phyloP scores from a whole-genome alignment of 2,113 vertebrate species.

The Sorex fumeus region DNA sequence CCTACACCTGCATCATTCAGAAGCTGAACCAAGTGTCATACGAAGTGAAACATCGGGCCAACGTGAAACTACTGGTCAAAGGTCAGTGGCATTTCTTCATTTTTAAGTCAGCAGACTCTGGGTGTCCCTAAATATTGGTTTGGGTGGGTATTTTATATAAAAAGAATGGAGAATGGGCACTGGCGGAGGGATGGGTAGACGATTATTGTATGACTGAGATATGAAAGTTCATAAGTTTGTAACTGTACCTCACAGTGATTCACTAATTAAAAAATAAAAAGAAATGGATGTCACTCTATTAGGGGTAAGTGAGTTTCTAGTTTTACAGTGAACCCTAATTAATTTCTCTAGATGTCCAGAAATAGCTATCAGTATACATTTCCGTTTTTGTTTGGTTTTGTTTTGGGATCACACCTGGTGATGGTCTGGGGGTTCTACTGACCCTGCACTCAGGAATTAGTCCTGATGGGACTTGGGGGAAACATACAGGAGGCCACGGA shows the following conservation, averaged over 20 bases:
- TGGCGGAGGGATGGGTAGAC: too few species aligned
- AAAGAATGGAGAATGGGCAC: too few species aligned
- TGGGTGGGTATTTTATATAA: not conserved
- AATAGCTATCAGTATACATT: not conserved
- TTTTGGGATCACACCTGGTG: too few species aligned
- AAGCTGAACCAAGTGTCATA: fast-evolving
- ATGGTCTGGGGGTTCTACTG: too few species aligned
- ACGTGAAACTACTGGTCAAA: constrained; percentile 75
- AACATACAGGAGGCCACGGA: too few species aligned
- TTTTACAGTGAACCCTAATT: not conserved
- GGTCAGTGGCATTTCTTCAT: constrained; percentile 83
- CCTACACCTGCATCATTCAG: constrained; percentile 85
- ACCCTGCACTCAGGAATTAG: too few species aligned
- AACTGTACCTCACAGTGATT: too few species aligned
- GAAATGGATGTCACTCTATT: not conserved
- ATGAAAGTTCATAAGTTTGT: too few species aligned
- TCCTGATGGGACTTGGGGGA: too few species aligned
- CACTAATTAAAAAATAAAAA: too few species aligned
- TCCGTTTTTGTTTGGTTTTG: too few species aligned
- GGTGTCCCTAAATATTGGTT: constrained; percentile 35
- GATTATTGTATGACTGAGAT: too few species aligned
- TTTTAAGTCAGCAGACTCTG: not conserved
- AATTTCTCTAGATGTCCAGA: constrained; percentile 6
- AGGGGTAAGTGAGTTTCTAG: not conserved
- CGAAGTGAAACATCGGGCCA: fast-evolving